phyloP scores from a whole-genome alignment of 2,113 vertebrate genomes.

The Amblyopsis rosae region DNA sequence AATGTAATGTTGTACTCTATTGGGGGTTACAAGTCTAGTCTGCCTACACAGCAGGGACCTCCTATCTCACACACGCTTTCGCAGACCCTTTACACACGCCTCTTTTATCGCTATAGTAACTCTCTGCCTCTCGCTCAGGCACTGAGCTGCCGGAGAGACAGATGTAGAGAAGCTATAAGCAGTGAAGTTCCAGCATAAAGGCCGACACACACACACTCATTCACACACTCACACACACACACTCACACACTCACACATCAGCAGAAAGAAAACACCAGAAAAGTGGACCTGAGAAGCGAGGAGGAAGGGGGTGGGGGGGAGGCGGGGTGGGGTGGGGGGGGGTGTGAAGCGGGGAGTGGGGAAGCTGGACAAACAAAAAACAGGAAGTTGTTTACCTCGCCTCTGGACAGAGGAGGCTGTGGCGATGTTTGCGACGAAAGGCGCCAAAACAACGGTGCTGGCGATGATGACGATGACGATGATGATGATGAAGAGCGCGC shows the following conservation, averaged over 20 bases:
- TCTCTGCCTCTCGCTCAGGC: constrained; percentile 18
- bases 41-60: constrained; percentile 43
- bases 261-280: constrained; percentile 1
- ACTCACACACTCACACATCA: constrained; percentile 1
- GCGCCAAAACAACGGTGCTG: constrained; percentile 1
- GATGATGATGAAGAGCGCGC: constrained; percentile 9
- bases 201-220: constrained; percentile 5
- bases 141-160: neutral
- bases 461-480: constrained; percentile 8
- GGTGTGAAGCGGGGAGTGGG: too few species aligned
- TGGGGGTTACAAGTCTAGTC: constrained; percentile 18
- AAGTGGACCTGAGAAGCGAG: too few species aligned
- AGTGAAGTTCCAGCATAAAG: neutral
- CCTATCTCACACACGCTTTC: constrained; percentile 58
- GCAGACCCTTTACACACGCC: constrained; percentile 54
- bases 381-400: neutral
- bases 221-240: constrained; percentile 1
- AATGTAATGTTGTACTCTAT: too few species aligned
- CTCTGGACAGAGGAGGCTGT: too few species aligned
- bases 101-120: constrained; percentile 27
- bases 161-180: neutral
- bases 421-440: constrained; percentile 20
- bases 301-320: too few species aligned
- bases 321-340: too few species aligned
- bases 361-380: constrained; percentile 13